Base-by-base conservation (phyloP, 2,888 invertebrate genomes). In the Drosophila nigritarsus region DNA sequence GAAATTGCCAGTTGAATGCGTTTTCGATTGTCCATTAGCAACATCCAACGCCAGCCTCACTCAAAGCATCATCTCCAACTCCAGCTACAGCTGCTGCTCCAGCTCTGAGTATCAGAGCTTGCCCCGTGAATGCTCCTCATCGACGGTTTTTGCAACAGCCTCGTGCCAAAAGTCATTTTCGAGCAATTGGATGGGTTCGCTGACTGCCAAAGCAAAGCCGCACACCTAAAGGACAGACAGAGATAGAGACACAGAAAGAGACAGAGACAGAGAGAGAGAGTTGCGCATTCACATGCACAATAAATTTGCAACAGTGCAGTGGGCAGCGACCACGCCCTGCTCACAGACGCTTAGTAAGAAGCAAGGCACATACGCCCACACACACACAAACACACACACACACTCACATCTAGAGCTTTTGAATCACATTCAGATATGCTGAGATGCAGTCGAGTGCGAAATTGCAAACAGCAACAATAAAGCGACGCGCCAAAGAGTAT, bases 21-120 rank as follows among this genome's bases (percentile, higher is more conserved):
- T 87, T 87, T 90, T 87, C 90, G 83, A 87, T 87, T 90, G 87
- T 90, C 90, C 87, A 87, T 87, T 87, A 88, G 82, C 73, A 82
- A 65, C 73, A 63, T 53, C 54, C 65, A 74, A 63, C 69, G 72
- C 61, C 60, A 45, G 29, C 45, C 45, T 24, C 24, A 34, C 62
- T 29, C 55, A 56, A 36, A 24, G 24, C 36, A 38, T 42, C 40
- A 48, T 13, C 59, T 54, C 20, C 45, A 59, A 13, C 65, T 58
- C 3, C 40, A 24, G n/a, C 9, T 29, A 34, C 18, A 45, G 32
- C 59, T 51, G 7, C 45, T 36, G 34, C 56, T 61, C n/a, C 63
- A 49, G 42, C 34, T 48, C 48, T 34, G 63, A 71, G 80, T 75
- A 75, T 78, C 80, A 70, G 75, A 36, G 55, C 65, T 53, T 45